Evolutionary conservation across 2,888 invertebrate genomes (phyloP), one percentile per base, ranked within the genome.

Genomic region (Drosophila anomalata): DNA sequence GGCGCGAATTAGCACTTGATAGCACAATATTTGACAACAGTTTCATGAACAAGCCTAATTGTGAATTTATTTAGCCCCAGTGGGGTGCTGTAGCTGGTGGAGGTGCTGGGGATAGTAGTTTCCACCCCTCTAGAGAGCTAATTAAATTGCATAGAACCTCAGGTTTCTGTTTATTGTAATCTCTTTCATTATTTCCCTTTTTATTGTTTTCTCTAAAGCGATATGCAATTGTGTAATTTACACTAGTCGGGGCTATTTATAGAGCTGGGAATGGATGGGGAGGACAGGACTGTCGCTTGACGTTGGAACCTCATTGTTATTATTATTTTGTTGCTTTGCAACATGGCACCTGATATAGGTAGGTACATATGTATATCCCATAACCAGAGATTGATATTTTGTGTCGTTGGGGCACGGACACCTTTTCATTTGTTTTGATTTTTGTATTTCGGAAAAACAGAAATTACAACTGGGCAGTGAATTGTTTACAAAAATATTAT

Each of bases 381-480:
- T 24, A 24, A 24, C 5, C 22, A 0, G 22, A 24, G 22, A 81
- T 82, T 79, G 82, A 77, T 65, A 78, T 70, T 61, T 79, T 77
- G 77, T 72, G 57, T 52, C 70, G 36, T 56, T 70, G 66, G 63
- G 62, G 36, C 65, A 70, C 62, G 63, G 63, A 71, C 76, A 83
- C 68, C 83, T 74, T 29, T 61, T 57, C 81, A 84, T 73, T 76
- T 81, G 77, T 68, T 84, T 81, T 75, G 77, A 72, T 75, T 76
- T 46, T 41, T 24, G 42, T 39, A 31, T 69, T 33, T 51, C 4
- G 4, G 29, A 42, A 39, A 47, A 36, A 47, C 46, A 70, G 29
- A 52, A 41, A 48, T 68, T 48, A 68, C 36, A 42, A 60, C 68
- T 54, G 42, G 59, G 53, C 39, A 68, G 48, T 44, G 60, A 68